phyloP scores from a whole-genome alignment of 2,113 vertebrate genomes.

The Arvicanthis niloticus region DNA sequence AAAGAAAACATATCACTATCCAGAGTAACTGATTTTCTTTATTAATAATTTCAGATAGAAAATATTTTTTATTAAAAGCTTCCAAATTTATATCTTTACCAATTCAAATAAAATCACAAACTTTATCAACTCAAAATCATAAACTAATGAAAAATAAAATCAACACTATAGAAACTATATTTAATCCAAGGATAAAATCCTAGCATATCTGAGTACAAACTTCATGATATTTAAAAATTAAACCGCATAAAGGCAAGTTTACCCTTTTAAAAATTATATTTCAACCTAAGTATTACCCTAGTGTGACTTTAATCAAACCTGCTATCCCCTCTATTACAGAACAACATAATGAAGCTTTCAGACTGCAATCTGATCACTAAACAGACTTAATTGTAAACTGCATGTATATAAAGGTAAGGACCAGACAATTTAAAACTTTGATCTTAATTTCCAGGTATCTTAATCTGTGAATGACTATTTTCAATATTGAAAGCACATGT shows the following conservation, averaged over 20 bases:
- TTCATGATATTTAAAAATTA: conserved; percentile 16
- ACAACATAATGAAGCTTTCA: conserved; percentile 44
- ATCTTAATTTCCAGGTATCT: conserved; percentile 7
- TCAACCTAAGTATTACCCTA: neutral
- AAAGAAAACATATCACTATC: neutral
- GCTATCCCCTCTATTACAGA: neutral
- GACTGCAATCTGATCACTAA: neutral
- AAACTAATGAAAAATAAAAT: conserved; percentile 54
- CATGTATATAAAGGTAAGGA: conserved; percentile 24
- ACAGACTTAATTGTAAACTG: neutral
- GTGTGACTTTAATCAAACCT: conserved; percentile 31
- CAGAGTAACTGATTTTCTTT: conserved; percentile 29
- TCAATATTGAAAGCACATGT: conserved; percentile 7
- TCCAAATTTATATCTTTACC: neutral
- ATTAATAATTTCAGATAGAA: neutral
- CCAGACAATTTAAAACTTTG: conserved; percentile 15
- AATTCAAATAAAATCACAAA: conserved; percentile 26
- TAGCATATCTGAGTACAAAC: neutral
- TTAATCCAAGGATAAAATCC: neutral
- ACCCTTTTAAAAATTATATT: neutral
- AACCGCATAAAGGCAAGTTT: neutral
- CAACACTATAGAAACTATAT: conserved; percentile 21
- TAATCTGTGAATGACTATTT: neutral
- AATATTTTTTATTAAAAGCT: conserved; percentile 25
- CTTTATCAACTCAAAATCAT: neutral